Evolutionary conservation across 2,888 invertebrate species (phyloP).

Genomic region (Dryomyza anilis): DNA sequence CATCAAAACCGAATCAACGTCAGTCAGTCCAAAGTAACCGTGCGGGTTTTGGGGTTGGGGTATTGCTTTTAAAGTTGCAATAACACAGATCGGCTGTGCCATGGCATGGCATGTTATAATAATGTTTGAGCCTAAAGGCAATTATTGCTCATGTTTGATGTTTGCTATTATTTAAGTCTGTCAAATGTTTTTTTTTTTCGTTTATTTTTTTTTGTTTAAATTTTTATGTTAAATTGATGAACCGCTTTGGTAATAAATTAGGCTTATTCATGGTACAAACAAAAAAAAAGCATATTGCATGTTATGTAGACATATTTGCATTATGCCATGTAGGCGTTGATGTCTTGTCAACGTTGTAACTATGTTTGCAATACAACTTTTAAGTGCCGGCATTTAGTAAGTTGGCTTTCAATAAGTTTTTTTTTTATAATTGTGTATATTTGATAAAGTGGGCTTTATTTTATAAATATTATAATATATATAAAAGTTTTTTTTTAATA

Average conservation of each 20-base stretch:
- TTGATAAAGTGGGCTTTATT: too few relatives aligned
- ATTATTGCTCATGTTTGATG: neutral
- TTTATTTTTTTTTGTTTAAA: neutral
- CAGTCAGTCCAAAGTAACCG: neutral
- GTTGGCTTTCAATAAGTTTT: too few relatives aligned
- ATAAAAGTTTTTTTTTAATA: too few relatives aligned
- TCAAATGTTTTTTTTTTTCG: neutral
- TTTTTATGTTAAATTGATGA: slow-evolving; percentile 10
- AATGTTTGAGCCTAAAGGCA: slow-evolving; percentile 1
- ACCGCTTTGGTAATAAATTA: slow-evolving; percentile 1
- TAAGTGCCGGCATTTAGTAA: too few relatives aligned
- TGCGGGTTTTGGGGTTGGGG: neutral
- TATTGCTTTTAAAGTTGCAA: neutral
- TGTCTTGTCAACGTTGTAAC: slow-evolving; percentile 3
- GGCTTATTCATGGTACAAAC: neutral
- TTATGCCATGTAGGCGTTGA: neutral
- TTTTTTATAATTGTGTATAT: too few relatives aligned
- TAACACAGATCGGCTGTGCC: neutral
- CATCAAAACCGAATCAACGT: neutral
- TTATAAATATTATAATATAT: too few relatives aligned
- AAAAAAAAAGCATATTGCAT: too few relatives aligned
- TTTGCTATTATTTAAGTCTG: neutral
- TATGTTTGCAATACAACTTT: neutral
- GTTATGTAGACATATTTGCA: neutral
- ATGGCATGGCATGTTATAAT: neutral